phyloP scores from a whole-genome alignment of 2,113 vertebrate genomes.

The Erythrolamprus reginae region DNA sequence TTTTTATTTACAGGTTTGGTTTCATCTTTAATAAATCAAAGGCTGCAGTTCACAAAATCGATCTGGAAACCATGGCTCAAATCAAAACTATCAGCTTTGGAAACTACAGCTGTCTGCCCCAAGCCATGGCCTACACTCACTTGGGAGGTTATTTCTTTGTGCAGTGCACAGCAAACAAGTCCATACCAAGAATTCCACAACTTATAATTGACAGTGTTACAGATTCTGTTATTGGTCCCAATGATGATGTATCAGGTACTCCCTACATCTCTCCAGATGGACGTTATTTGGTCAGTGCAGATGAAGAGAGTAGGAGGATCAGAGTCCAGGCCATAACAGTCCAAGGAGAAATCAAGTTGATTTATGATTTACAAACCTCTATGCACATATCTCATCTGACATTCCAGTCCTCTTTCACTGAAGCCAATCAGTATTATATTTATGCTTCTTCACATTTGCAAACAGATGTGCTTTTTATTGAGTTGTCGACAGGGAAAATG shows the following conservation, averaged over 20 bases:
- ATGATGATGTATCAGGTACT: constrained; percentile 67
- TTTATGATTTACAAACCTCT: constrained; percentile 65
- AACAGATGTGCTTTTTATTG: constrained; percentile 81
- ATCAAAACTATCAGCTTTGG: constrained; percentile 84
- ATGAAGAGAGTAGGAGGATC: constrained; percentile 63
- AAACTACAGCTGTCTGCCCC: constrained; percentile 75
- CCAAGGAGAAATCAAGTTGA: constrained; percentile 74
- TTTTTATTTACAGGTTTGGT: constrained; percentile 77
- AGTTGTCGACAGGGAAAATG: constrained; percentile 79
- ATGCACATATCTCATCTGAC: constrained; percentile 77
- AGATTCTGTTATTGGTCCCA: constrained; percentile 79
- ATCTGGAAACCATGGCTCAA: constrained; percentile 86
- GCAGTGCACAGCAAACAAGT: constrained; percentile 69
- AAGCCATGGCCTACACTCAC: constrained; percentile 88
- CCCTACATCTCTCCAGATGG: constrained; percentile 82
- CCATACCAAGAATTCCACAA: constrained; percentile 32
- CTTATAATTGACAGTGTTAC: constrained; percentile 88
- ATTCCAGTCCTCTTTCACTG: constrained; percentile 86
- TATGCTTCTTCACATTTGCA: constrained; percentile 77
- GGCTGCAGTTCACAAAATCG: constrained; percentile 82
- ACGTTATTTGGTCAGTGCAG: constrained; percentile 78
- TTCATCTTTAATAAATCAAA: constrained; percentile 85
- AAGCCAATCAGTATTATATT: constrained; percentile 79
- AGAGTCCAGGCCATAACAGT: constrained; percentile 80
- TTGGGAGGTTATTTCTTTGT: constrained; percentile 88